Conservation (phyloP, 2,797 vertebrate genomes). For the Helostoma temminkii region DNA sequence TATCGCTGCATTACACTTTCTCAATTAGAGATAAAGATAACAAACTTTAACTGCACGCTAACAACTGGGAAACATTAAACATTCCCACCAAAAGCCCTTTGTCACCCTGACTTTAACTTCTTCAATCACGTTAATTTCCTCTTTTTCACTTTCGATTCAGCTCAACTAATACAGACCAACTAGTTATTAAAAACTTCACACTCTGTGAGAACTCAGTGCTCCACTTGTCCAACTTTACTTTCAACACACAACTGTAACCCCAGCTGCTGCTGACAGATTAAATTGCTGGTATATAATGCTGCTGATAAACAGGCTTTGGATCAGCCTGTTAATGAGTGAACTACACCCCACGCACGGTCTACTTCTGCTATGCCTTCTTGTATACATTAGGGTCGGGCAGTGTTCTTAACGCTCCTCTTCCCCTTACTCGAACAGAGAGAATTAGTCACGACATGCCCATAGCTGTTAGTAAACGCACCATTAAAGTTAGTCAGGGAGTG, state of each 20-base stretch:
- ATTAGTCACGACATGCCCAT: no score
- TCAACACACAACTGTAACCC: constrained; percentile 9
- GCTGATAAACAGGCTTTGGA: constrained; percentile 27
- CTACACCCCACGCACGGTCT: neutral
- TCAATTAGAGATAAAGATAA: neutral
- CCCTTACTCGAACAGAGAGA: no score
- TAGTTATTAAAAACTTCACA: neutral
- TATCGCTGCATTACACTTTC: neutral
- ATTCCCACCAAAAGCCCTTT: neutral
- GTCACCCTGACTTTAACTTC: constrained; percentile 15
- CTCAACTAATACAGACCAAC: neutral
- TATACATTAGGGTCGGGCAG: no score
- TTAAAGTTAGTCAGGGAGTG: no score
- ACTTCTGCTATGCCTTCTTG: neutral
- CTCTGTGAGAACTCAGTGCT: neutral
- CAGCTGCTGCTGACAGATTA: constrained; percentile 30
- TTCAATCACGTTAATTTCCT: constrained; percentile 30
- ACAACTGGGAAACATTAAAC: neutral
- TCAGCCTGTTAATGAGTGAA: constrained; percentile 2
- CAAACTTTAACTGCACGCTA: neutral
- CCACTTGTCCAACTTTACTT: neutral
- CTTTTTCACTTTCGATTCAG: constrained; percentile 44
- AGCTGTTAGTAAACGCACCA: no score
- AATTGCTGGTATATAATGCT: constrained; percentile 9
- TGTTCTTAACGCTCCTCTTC: no score